phyloP scores from a whole-genome alignment of 1,140 invertebrate species.

The Hermetia illucens region DNA sequence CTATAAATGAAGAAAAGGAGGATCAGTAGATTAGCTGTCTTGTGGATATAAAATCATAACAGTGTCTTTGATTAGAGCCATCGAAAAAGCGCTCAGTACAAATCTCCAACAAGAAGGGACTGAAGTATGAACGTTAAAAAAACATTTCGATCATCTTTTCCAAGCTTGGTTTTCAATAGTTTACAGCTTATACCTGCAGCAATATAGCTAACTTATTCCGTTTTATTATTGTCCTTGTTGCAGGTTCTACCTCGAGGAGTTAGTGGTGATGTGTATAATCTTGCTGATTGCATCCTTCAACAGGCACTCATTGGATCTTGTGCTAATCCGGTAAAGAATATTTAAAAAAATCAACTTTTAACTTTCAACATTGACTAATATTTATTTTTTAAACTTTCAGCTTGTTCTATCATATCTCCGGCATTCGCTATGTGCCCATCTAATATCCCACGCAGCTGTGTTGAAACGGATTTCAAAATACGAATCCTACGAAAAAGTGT shows the following conservation, averaged over 20 bases:
- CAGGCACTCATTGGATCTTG: slow-evolving; percentile 84
- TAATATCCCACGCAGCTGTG: slow-evolving; percentile 81
- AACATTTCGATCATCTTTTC: too few species aligned
- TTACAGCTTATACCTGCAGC: too few species aligned
- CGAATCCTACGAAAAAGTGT: slow-evolving; percentile 73
- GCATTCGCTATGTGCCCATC: slow-evolving; percentile 77
- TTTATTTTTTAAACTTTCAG: slow-evolving; percentile 22
- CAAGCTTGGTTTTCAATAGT: too few species aligned
- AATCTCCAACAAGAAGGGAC: too few species aligned
- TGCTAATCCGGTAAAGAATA: slow-evolving; percentile 52
- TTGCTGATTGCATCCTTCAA: slow-evolving; percentile 83
- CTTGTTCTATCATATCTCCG: slow-evolving; percentile 82
- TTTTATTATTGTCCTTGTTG: slow-evolving; percentile 8
- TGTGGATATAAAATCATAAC: too few species aligned
- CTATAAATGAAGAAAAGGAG: too few species aligned
- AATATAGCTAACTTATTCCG: too few species aligned
- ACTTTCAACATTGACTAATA: neutral
- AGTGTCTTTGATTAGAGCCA: too few species aligned
- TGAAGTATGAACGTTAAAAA: too few species aligned
- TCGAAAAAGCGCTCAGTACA: too few species aligned
- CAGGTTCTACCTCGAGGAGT: slow-evolving; percentile 67
- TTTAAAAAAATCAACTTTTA: neutral
- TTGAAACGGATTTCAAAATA: slow-evolving; percentile 79
- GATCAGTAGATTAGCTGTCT: too few species aligned
- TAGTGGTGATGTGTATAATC: slow-evolving; percentile 79